phyloP scores from a whole-genome alignment of 2,113 vertebrate genomes.

The Pongo pygmaeus region DNA sequence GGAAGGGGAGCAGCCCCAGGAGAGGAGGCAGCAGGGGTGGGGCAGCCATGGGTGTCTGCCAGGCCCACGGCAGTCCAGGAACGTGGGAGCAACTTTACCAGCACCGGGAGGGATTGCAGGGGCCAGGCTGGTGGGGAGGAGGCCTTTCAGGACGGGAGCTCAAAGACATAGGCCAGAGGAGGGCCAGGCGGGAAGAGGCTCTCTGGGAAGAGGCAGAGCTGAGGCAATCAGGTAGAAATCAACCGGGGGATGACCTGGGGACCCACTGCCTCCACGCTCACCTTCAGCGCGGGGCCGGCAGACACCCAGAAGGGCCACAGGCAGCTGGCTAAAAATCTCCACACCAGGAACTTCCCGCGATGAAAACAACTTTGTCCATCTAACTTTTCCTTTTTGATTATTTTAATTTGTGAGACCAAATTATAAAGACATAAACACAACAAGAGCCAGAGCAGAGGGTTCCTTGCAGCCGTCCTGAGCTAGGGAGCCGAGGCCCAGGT shows the following conservation, averaged over 20 bases:
- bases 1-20: background rate
- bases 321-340: background rate
- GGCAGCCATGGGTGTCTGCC: background rate
- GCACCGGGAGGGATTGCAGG: background rate
- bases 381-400: background rate
- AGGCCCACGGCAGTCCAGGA: background rate
- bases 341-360: background rate
- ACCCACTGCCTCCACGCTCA: background rate
- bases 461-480: background rate
- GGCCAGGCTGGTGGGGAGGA: background rate
- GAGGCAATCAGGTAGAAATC: background rate
- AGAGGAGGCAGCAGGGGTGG: rapidly evolving
- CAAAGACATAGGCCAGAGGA: background rate
- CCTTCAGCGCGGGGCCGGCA: background rate
- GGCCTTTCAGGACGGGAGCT: background rate
- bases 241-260: rapidly evolving
- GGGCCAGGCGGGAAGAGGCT: background rate
- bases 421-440: background rate
- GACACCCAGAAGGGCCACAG: background rate
- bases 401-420: background rate
- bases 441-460: background rate
- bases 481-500: background rate
- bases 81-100: too few relatives aligned
- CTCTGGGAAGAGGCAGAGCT: background rate
- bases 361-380: background rate